Evolutionary conservation across 2,888 invertebrate species (phyloP), one percentile per base, ranked within the genome.

Genomic region (Mechanitis messenoides): DNA sequence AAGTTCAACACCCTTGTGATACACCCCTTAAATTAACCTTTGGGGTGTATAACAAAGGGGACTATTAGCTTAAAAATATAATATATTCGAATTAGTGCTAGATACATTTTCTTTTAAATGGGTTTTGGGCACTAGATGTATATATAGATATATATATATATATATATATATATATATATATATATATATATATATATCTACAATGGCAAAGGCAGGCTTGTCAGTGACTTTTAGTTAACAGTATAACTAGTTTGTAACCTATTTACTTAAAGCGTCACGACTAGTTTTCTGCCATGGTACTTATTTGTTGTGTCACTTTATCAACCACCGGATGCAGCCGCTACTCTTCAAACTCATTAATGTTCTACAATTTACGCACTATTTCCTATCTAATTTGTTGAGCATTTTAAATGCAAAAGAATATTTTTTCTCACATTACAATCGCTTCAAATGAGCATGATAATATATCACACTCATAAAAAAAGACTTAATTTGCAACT

Each of bases 401-500:
- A n/a, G 46, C 12, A 45, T 11, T 46, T 46, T 12, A 33, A 12
- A n/a, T 20, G 47, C 1, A n/a, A 12, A 12, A 45, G 9, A 3
- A 31, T 33, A 28, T 56, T 28, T 45, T 45, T 31, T 28, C 20
- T 47, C 58, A 28, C 12, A 47, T 20, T 11, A 7, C 42, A 42
- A 9, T 42, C 42, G 3, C 6, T 42, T 42, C 42, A 42, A 42
- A 9, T 7, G 9, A 3, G 9, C 11, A 42, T 42, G 42, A 42
- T 42, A 42, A 42, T 42, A 42, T 42, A 11, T 42, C 11, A 42
- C 33, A n/a, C 9, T 35, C 6, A 6, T n/a, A 57, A 65, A 60
- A 63, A 64, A 62, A 61, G 46, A 55, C 59, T 65, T 63, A 70
- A 76, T 79, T 77, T 75, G 68, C 71, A 83, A 86, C 85, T 87